Base-by-base conservation (phyloP, 2,113 vertebrate species). In the Amblyornis subalaris region DNA sequence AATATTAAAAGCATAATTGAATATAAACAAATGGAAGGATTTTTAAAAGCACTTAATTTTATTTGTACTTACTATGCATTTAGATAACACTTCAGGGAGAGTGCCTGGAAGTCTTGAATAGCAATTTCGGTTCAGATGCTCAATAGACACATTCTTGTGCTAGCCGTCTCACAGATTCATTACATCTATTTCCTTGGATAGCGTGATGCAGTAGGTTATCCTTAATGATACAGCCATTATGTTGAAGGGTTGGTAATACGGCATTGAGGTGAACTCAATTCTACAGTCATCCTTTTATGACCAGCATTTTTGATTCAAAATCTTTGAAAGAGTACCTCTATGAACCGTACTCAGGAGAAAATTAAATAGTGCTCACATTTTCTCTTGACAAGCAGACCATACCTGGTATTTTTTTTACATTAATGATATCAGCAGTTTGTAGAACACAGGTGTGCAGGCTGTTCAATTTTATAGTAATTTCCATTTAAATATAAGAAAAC, bases 341-440 rank as follows among this genome's bases (percentile, higher is more conserved):
- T 58, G 31, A 33, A 28, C 29, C 0, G 0, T 75, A 89, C 15
- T 77, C 23, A 61, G 50, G 55, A 84, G n/a, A 58, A 93, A 87
- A 82, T 71, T 36, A 66, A 94, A 53, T 55, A 74, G 36, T 51
- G 40, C 33, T 92, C 42, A 11, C 55, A 45, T 93, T 86, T 96
- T 84, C 54, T 88, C 36, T 50, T 10, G 11, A n/a, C 31, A 80
- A 47, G 19, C 14, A 85, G 40, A 64, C 62, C 17, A 14, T 81
- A 33, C 5, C 12, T 82, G 17, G 12, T 74, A 14, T 42, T 75
- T 88, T 38, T 42, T 72, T 95, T 72, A 19, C 9, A 23, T 58
- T 60, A 42, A 31, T 64, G 29, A 0, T 74, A 44, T 14, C 26
- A 17, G 12, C 54, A 54, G 40, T 82, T 69, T 80, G 42, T 47